Evolutionary conservation across 2,113 vertebrate genomes (phyloP), one percentile per base, ranked within the genome.

Genomic region (Gallinago paraguaiae): DNA sequence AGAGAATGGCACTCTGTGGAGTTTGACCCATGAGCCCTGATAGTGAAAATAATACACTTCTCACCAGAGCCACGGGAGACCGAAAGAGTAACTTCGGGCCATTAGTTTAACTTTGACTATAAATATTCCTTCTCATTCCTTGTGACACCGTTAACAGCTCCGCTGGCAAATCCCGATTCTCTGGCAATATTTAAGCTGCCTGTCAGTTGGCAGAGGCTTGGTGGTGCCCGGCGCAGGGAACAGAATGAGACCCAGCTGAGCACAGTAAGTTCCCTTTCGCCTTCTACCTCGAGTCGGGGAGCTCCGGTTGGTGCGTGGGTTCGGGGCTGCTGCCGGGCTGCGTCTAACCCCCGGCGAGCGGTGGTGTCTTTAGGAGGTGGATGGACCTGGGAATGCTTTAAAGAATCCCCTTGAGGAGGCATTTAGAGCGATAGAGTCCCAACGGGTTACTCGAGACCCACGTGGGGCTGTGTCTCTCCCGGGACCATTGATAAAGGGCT

Each of bases 161-260:
- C 11, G 71, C 85, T 97, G 97, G 95, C 97, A 97, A 93, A 91
- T 68, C 93, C 94, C 45, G 27, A 83, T 90, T 80, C 72, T 88
- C 95, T 96, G 96, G 97, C 94, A 96, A 96, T 96, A 96, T 96
- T 96, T 96, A 97, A 96, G 95, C 96, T 88, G 86, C 94, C 93
- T 64, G 93, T 92, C 88, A 93, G 88, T 28, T 91, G 94, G 95
- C 95, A 94, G 93, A 65, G 76, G 59, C 81, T 68, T 43, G 94
- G 83, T 71, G 94, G 93, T 95, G 87, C 92, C 84, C n/a, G 90
- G 86, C 43, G 91, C 80, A 54, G 81, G 67, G 95, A 31, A 37
- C 96, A 96, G 96, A 89, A 95, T 83, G 88, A 83, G 94, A 96
- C 92, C 96, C 94, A 1, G 88, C 78, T 95, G 92, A 95, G 82